A percentile compares a stretch with the other conserved stretches of the same genome.
phyloP scores from a whole-genome alignment of 2,113 vertebrate species.

The Vidua macroura region DNA sequence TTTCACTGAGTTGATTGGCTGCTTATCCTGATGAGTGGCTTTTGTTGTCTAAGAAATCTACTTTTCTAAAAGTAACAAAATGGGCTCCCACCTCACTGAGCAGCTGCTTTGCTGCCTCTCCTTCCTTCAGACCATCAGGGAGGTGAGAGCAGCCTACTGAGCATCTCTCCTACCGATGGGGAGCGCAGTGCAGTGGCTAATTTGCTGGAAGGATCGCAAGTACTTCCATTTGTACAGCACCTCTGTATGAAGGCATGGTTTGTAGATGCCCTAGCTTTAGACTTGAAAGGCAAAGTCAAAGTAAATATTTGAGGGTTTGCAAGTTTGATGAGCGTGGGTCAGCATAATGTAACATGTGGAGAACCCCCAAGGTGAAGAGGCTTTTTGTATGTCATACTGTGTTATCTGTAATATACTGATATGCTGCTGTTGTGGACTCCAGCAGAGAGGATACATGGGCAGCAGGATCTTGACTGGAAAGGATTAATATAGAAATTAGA shows the following conservation, averaged over 20 bases:
- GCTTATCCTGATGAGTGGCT: neutral
- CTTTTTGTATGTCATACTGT: neutral
- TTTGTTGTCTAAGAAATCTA: neutral
- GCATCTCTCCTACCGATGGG: rapidly evolving
- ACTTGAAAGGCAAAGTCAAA: neutral
- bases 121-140: neutral
- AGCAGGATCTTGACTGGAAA: neutral
- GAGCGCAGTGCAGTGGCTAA: neutral
- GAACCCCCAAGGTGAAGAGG: neutral
- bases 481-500: neutral
- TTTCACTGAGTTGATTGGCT: neutral
- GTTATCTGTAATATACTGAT: neutral
- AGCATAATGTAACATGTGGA: neutral
- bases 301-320: neutral
- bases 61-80: neutral
- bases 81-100: neutral
- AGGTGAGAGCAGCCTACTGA: neutral
- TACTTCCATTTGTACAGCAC: neutral
- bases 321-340: neutral
- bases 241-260: neutral
- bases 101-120: neutral
- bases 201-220: neutral
- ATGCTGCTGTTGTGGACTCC: neutral
- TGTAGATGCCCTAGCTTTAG: neutral
- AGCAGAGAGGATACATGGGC: neutral